Conservation (phyloP, 2,888 invertebrate species). For the Drosophila testacea region DNA sequence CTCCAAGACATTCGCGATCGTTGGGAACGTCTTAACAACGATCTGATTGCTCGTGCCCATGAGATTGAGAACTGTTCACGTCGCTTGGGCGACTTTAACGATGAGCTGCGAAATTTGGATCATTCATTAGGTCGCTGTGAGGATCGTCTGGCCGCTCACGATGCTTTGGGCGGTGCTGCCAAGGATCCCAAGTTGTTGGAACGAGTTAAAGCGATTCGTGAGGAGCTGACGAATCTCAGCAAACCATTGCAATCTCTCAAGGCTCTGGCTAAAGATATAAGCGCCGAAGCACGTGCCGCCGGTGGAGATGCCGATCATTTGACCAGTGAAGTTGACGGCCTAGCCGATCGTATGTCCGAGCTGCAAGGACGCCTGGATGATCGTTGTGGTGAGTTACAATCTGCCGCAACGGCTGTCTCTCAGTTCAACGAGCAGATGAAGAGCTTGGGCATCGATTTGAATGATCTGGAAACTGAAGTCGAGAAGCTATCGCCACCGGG, state of each 20-base stretch:
- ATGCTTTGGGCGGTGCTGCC: slow-evolving; percentile 90
- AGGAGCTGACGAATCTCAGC: slow-evolving; percentile 92
- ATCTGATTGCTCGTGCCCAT: slow-evolving; percentile 85
- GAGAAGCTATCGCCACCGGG: slow-evolving; percentile 94
- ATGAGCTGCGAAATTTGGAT: slow-evolving; percentile 93
- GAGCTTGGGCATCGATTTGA: slow-evolving; percentile 90
- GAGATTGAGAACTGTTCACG: slow-evolving; percentile 91
- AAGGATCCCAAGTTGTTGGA: slow-evolving; percentile 94
- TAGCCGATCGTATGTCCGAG: slow-evolving; percentile 91
- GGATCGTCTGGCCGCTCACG: slow-evolving; percentile 90
- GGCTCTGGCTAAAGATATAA: slow-evolving; percentile 90
- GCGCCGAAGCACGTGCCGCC: slow-evolving; percentile 90
- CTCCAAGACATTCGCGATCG: slow-evolving; percentile 92
- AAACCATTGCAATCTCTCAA: slow-evolving; percentile 88
- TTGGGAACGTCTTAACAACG: slow-evolving; percentile 96
- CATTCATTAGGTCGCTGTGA: slow-evolving; percentile 95
- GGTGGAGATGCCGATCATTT: slow-evolving; percentile 92
- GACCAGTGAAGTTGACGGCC: slow-evolving; percentile 91
- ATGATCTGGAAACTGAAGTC: slow-evolving; percentile 92
- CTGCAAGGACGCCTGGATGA: slow-evolving; percentile 92
- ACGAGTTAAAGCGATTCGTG: slow-evolving; percentile 92
- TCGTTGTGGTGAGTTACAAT: slow-evolving; percentile 91
- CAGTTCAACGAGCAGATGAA: slow-evolving; percentile 96
- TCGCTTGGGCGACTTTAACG: slow-evolving; percentile 93
- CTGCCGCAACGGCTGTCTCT: slow-evolving; percentile 93